Evolutionary conservation across 2,797 vertebrate genomes (phyloP), one percentile per base, ranked within the genome.

Genomic region (Pipistrellus pygmaeus): DNA sequence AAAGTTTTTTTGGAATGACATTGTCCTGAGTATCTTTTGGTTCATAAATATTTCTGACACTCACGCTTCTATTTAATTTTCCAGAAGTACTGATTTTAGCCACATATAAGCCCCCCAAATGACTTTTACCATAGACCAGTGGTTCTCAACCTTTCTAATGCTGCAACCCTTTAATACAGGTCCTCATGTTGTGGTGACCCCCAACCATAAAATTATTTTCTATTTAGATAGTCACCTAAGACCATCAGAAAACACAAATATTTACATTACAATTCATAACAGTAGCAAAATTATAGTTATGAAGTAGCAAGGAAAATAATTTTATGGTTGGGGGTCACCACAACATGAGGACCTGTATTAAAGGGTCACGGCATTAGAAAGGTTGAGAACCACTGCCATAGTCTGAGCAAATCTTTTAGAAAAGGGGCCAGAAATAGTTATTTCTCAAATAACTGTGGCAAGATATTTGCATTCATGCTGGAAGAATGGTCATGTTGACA

Each of bases 351-450:
- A 51, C 15, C 48, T 51, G 48, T 51, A 17, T 51, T 51, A 51
- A 51, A 51, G 48, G 48, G 48, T 51, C 5, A 4, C 15, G 15
- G 48, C 14, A 51, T 51, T 51, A 51, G 48, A 51, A 51, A 51
- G 15, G 48, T 51, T 51, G 48, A 51, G 48, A 51, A 51, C 48
- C 48, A 51, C 48, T 51, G 48, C 18, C 32, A 83, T 72, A 18
- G 48, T 96, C 27, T 21, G 32, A 96, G 48, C 48, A 92, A 96
- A 92, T 4, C 85, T 90, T 90, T 97, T 93, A 93, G 69, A 92
- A 17, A 95, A 48, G 21, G 23, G 32, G 25, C 20, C 20, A 69
- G 75, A 78, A 83, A 53, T 32, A 68, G 13, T 25, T 55, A 94
- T 82, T 83, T 91, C 18, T 48, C 10, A 75, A 78, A 91, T 72